Evolutionary conservation across 1,140 invertebrate species (phyloP).

Genomic region (Leucophenga varia): DNA sequence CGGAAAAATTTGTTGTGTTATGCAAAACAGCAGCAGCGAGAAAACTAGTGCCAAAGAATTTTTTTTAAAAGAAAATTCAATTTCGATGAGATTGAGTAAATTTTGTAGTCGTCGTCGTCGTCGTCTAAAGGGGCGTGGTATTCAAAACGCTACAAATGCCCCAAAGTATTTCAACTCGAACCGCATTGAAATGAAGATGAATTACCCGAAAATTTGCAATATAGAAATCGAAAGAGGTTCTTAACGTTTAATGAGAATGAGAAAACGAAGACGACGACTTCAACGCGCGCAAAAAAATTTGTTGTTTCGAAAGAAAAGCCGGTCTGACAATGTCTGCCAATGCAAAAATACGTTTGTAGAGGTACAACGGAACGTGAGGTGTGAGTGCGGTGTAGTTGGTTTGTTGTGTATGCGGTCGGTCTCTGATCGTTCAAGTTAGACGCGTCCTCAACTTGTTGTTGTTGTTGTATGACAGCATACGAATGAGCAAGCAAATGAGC

Average conservation of each 20-base stretch:
- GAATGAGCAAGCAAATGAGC: too few relatives aligned
- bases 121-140: slow-evolving; percentile 27
- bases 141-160: slow-evolving; percentile 50
- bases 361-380: too few relatives aligned
- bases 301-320: slow-evolving; percentile 45
- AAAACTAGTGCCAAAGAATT: too few relatives aligned
- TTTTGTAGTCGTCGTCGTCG: slow-evolving; percentile 1
- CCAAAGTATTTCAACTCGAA: slow-evolving; percentile 51
- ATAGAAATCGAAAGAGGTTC: too few relatives aligned
- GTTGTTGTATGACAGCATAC: too few relatives aligned
- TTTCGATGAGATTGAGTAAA: neutral
- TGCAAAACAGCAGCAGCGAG: neutral
- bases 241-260: slow-evolving; percentile 1
- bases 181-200: slow-evolving; percentile 54
- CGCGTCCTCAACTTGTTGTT: too few relatives aligned
- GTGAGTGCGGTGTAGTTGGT: too few relatives aligned
- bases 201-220: slow-evolving; percentile 39
- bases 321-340: slow-evolving; percentile 41
- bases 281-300: slow-evolving; percentile 43
- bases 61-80: slow-evolving; percentile 32
- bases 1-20: neutral
- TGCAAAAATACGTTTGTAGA: slow-evolving; percentile 6
- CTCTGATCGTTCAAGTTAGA: too few relatives aligned
- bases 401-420: too few relatives aligned
- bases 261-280: too few relatives aligned